These are phyloP conservation scores for Liasis olivaceus DNA, from an alignment of 2,797 vertebrate species.

Conservation along the genomic window DNA sequence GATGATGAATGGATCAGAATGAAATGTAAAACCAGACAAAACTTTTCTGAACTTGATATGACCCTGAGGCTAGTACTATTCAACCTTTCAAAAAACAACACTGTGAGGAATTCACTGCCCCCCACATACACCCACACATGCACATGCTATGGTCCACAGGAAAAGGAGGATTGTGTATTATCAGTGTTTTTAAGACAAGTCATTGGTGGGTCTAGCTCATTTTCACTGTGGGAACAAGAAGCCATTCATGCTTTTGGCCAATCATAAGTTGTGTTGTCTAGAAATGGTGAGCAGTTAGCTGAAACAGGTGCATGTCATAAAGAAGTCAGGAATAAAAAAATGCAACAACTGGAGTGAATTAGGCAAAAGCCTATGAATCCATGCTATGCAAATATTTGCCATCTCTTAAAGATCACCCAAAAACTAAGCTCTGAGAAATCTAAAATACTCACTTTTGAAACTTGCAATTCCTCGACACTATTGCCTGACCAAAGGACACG, in stretches of 20 bases:
- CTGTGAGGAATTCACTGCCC: background rate
- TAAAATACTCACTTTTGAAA: background rate
- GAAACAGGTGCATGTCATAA: constrained; percentile 74
- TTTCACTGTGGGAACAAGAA: constrained; percentile 65
- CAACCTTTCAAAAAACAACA: constrained; percentile 6
- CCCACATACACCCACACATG: background rate
- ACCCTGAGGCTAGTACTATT: constrained; percentile 40
- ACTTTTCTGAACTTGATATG: constrained; percentile 49
- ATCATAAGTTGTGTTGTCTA: constrained; percentile 57
- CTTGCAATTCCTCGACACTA: background rate
- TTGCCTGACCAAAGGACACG: background rate
- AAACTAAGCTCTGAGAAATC: background rate
- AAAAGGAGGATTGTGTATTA: background rate
- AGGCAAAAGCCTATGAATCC: constrained; percentile 61
- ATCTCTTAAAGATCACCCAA: constrained; percentile 46
- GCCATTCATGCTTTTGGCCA: constrained; percentile 57
- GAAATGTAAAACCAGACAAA: constrained; percentile 61
- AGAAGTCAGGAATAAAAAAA: constrained; percentile 70
- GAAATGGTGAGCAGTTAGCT: constrained; percentile 61
- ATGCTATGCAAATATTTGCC: constrained; percentile 53
- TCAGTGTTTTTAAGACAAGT: constrained; percentile 45
- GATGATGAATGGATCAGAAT: constrained; percentile 42
- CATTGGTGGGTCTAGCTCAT: constrained; percentile 55
- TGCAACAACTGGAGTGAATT: constrained; percentile 68
- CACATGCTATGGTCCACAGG: constrained; percentile 35